These are phyloP conservation scores for Polyergus mexicanus DNA, from an alignment of 1,140 invertebrate species.

Conservation along the genomic window DNA sequence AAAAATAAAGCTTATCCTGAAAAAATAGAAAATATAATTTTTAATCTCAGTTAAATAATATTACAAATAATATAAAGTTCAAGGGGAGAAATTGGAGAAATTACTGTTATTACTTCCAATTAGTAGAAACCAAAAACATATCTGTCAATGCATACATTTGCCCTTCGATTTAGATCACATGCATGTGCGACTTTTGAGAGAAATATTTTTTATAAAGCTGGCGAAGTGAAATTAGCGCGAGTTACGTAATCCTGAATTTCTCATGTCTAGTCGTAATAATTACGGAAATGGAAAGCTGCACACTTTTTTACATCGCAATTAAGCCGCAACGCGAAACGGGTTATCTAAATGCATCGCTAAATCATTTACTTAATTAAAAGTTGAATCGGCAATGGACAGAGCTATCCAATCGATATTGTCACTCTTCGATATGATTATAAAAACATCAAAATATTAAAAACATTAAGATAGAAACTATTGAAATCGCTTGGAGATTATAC, in stretches of 20 bases:
- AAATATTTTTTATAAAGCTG: slow-evolving; percentile 6
- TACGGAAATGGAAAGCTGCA: slow-evolving; percentile 47
- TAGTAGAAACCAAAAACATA: background rate
- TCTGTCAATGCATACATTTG: background rate
- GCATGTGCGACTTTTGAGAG: background rate
- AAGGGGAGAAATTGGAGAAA: background rate
- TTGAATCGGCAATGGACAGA: slow-evolving; percentile 18
- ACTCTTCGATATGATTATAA: slow-evolving; percentile 28
- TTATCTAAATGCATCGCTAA: background rate
- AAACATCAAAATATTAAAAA: background rate
- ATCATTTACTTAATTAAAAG: slow-evolving; percentile 43
- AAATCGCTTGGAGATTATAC: slow-evolving; percentile 6
- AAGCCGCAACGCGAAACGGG: slow-evolving; percentile 5
- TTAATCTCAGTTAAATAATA: background rate
- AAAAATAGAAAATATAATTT: background rate
- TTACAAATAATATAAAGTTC: slow-evolving; percentile 14
- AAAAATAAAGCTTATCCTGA: too few relatives aligned
- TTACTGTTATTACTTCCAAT: background rate
- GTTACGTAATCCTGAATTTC: slow-evolving; percentile 18
- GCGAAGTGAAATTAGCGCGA: slow-evolving; percentile 17
- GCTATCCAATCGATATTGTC: background rate
- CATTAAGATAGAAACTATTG: slow-evolving; percentile 11
- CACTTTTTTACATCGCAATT: slow-evolving; percentile 30
- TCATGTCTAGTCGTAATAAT: background rate
- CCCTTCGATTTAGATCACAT: background rate